Percentiles rank a stretch among this genome's conserved stretches.
Conservation (phyloP, 2,797 vertebrate species). For the Gastrophryne carolinensis region DNA sequence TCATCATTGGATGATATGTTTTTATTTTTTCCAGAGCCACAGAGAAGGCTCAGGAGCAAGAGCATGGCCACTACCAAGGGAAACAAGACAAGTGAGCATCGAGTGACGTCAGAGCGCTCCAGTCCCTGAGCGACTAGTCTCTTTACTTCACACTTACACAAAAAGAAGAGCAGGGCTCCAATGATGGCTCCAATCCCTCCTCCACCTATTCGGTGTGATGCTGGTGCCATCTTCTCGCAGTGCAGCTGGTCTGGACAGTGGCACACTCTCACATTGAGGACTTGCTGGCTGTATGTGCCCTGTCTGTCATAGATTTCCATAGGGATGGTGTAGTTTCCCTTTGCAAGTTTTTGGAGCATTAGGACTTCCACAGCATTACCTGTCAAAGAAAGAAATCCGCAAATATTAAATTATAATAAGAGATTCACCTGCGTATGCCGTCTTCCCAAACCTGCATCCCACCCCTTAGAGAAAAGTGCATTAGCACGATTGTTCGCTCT, state of each 20-base stretch:
- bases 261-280: constrained; percentile 68
- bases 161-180: constrained; percentile 61
- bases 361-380: constrained; percentile 67
- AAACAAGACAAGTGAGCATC: not conserved
- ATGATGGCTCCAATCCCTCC: constrained; percentile 61
- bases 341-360: constrained; percentile 61
- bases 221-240: constrained; percentile 52
- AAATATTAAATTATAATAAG: not conserved
- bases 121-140: not conserved
- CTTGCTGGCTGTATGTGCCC: constrained; percentile 56
- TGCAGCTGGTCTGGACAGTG: constrained; percentile 57
- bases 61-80: constrained; percentile 31
- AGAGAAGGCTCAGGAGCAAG: constrained; percentile 37
- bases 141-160: constrained; percentile 71
- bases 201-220: constrained; percentile 47
- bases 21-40: not conserved
- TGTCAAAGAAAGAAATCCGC: constrained; percentile 48
- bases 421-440: no score
- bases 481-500: no score
- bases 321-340: constrained; percentile 71
- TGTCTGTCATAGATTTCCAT: constrained; percentile 75
- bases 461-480: no score
- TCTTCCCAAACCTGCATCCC: no score
- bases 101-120: not conserved
- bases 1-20: constrained; percentile 38